Base-by-base conservation (phyloP, 2,113 vertebrate species). In the Geothlypis trichas region DNA sequence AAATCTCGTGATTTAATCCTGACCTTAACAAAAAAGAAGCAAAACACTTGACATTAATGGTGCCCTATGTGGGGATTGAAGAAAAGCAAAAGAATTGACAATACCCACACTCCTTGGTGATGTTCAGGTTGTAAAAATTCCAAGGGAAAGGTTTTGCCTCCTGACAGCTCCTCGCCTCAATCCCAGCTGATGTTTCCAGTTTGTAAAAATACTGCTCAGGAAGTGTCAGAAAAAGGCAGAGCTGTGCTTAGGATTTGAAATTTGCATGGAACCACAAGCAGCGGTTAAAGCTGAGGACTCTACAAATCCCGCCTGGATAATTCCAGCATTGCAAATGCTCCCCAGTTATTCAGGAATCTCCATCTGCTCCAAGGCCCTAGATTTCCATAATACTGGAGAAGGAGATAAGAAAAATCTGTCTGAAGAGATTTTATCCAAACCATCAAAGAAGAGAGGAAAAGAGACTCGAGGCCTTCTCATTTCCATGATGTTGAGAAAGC, bases 381-480 rank as follows among this genome's bases (percentile, higher is more conserved):
- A 87, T 96, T 94, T 96, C 93, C 89, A 51, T 77, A 74, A 65
- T 49, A 74, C 28, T 55, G 28, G 52, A 81, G 68, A 61, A 77
- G 11, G 49, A 89, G 92, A 87, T 89, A 96, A 85, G 67, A 28
- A 51, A 86, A 74, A 41, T 62, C 58, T 39, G 5, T 89, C 23
- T 49, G 51, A 74, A 94, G 51, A 79, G 65, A 82, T 87, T 96
- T 89, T 90, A 93, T 84, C 68, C 3, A 12, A 68, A 27, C 15
- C 6, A 21, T 81, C 15, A 78, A 82, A 78, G 49, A 84, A 69
- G 66, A 63, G 15, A 77, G 14, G 57, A 42, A 72, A 72, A 74
- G 74, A 78, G 5, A 11, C 28, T 61, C 3, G 9, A 47, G 11
- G 5, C 6, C 11, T 55, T 85, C 52, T 85, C 21, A 33, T 90